Conservation (phyloP, 2,797 vertebrate species). For the Paedocypris micromegethes region DNA sequence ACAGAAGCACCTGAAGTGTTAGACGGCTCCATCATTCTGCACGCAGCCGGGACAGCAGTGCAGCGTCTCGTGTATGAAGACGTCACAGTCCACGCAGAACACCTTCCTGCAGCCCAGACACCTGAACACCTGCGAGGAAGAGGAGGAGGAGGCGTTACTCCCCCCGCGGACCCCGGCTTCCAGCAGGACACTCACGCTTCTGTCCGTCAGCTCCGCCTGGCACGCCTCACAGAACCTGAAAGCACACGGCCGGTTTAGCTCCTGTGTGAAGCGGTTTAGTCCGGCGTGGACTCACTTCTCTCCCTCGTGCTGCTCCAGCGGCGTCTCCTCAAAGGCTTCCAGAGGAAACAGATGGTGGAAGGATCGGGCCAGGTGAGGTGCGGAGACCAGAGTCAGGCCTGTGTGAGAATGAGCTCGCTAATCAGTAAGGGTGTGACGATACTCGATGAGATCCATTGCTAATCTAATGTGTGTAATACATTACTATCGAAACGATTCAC, state of each 20-base stretch:
- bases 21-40: conserved; percentile 63
- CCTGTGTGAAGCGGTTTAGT: background rate
- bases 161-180: too few relatives aligned
- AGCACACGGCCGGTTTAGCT: background rate
- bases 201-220: conserved; percentile 84
- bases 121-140: conserved; percentile 71
- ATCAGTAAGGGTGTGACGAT: too few relatives aligned
- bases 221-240: conserved; percentile 87
- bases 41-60: conserved; percentile 94
- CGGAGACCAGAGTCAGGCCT: conserved; percentile 92
- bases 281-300: conserved; percentile 65
- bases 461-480: too few relatives aligned
- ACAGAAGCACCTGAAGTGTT: conserved; percentile 12
- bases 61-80: conserved; percentile 89
- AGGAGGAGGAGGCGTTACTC: conserved; percentile 24
- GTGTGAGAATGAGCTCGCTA: conserved; percentile 13
- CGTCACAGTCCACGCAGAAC: conserved; percentile 89
- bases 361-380: conserved; percentile 92
- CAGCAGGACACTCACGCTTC: conserved; percentile 72
- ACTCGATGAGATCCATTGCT: too few relatives aligned
- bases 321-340: conserved; percentile 78
- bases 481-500: too few relatives aligned
- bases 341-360: conserved; percentile 97
- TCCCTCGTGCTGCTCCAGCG: conserved; percentile 66
- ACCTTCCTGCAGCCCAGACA: conserved; percentile 76